Evolutionary conservation across 1,140 invertebrate genomes (phyloP), one percentile per base, ranked within the genome.

Genomic region (Kradibia gibbosae): DNA sequence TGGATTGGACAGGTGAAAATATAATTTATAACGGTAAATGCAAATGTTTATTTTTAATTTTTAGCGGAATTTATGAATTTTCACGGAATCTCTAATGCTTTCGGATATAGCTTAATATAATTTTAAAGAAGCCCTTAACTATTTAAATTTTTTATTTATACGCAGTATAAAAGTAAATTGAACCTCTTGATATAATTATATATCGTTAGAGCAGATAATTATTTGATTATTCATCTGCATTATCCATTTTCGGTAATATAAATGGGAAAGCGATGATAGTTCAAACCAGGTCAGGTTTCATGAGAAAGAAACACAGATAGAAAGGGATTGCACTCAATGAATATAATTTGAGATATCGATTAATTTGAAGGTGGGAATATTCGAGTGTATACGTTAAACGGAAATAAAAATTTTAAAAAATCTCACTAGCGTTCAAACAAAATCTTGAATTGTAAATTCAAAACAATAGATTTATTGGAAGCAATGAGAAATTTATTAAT

Each of bases 281-380:
- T 34, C 28, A 25, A 80, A 82, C 78, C 74, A 83, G 83, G 83
- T 85, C 84, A 86, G 81, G 82, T 81, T 71, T 77, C 65, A 77
- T 55, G 45, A 17, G 60, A 76, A 10, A 25, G 57, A 78, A 57
- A 78, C 82, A 78, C 80, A 77, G 81, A 80, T 72, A 74, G 81
- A 74, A 77, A 72, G 81, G 79, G 85, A 83, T 86, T 85, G 84
- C 85, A 84, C 84, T 88, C 84, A 86, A 88, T 87, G 86, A 85
- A 86, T 89, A 86, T 88, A 89, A 88, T 88, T 86, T 84, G 85
- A 89, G 83, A 85, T 89, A 89, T 89, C 87, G 88, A 89, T 88
- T 87, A 86, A 87, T 87, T 85, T 85, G 82, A 83, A 83, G 81
- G 85, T 80, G 82, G 85, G 60, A 83, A 84, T 85, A 84, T 85